A percentile compares a stretch with the other conserved stretches of the same genome.
Evolutionary conservation across 2,797 vertebrate species (phyloP).

Genomic region (Anguilla anguilla): DNA sequence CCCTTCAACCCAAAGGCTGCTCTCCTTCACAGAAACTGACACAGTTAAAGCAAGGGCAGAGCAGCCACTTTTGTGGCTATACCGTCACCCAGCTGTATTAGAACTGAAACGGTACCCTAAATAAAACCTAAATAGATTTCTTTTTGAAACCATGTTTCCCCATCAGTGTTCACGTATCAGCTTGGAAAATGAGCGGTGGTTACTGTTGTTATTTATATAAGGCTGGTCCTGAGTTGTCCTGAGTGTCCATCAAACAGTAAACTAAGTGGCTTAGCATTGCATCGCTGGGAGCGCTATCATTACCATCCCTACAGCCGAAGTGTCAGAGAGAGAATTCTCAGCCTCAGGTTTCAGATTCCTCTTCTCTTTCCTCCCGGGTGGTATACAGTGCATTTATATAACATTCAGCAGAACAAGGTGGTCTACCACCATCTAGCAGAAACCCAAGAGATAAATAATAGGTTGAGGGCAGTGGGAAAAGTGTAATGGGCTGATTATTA

Average conservation of each 20-base stretch:
- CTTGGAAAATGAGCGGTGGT: not conserved
- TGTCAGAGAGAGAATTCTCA: not conserved
- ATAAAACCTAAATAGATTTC: not conserved
- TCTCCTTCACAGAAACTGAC: not conserved
- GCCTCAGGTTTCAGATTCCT: not conserved
- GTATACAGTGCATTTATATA: not conserved
- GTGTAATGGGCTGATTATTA: not conserved
- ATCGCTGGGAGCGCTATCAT: not conserved
- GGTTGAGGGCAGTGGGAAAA: not conserved
- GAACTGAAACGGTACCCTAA: not conserved
- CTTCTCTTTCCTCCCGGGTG: not conserved
- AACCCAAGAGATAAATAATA: not conserved
- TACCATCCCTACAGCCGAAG: not conserved
- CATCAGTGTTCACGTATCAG: not conserved
- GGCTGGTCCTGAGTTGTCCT: not conserved
- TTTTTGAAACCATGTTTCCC: not conserved
- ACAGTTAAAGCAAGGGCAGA: not conserved
- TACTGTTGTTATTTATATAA: not conserved
- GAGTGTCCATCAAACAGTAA: not conserved
- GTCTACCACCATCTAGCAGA: not conserved
- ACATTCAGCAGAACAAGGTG: not conserved
- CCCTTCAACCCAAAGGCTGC: not conserved
- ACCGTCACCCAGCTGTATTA: not conserved
- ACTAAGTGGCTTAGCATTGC: not conserved
- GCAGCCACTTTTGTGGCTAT: not conserved